Evolutionary conservation across 2,113 vertebrate genomes (phyloP).

Genomic region (Thunnus maccoyii): DNA sequence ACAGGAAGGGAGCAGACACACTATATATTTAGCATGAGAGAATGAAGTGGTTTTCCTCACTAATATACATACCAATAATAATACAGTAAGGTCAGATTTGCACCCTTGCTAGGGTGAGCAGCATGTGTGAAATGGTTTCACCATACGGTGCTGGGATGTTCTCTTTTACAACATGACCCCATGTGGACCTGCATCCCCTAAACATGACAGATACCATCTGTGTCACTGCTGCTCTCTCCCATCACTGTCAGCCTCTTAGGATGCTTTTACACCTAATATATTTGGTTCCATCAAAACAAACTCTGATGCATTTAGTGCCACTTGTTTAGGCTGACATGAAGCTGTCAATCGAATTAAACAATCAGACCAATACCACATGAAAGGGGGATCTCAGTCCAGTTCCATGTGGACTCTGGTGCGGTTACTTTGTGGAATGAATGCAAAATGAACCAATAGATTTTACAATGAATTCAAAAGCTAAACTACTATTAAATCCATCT

Average conservation of each 20-base stretch:
- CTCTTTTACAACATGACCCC: constrained; percentile 32
- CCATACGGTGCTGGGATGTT: constrained; percentile 28
- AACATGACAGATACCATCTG: constrained; percentile 46
- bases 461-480: no score
- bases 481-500: no score
- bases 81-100: constrained; percentile 10
- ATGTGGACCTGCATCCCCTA: constrained; percentile 7
- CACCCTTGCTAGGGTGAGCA: constrained; percentile 10
- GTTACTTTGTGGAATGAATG: no score
- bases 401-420: no score
- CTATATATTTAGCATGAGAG: constrained; percentile 29
- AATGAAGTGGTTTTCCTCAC: background rate
- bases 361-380: no score
- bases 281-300: no score
- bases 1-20: constrained; percentile 32
- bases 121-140: constrained; percentile 48
- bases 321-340: no score
- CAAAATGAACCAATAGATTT: no score
- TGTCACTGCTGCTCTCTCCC: constrained; percentile 31
- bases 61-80: background rate
- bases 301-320: no score
- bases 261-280: no score
- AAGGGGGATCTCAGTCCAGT: no score
- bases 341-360: no score
- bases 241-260: constrained; percentile 42